Percentiles rank a stretch among this genome's conserved stretches.
These are phyloP conservation scores for Stenolophus ochropezus DNA, from an alignment of 2,888 invertebrate species.

Conservation along the genomic window DNA sequence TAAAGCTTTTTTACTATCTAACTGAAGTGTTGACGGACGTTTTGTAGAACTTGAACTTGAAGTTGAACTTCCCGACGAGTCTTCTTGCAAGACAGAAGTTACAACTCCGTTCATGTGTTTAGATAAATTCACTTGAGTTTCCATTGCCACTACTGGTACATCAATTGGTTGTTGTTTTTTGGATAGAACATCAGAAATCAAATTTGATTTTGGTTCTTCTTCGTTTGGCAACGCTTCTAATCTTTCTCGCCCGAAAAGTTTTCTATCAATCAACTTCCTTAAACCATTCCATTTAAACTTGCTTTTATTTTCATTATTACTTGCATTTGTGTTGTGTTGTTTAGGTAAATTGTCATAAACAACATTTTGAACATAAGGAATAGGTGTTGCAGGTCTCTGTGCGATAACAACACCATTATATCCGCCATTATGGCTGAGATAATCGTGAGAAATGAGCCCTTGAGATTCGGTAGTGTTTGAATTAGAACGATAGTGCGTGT, in stretches of 20 bases:
- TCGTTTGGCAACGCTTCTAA: constrained; percentile 56
- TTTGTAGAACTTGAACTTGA: constrained; percentile 66
- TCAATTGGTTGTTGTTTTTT: constrained; percentile 66
- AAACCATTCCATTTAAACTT: constrained; percentile 75
- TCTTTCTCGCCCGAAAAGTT: constrained; percentile 64
- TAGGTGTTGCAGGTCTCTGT: constrained; percentile 76
- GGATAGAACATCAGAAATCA: constrained; percentile 68
- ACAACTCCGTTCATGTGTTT: constrained; percentile 75
- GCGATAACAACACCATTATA: constrained; percentile 66
- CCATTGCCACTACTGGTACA: constrained; percentile 67
- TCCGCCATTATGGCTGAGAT: constrained; percentile 70
- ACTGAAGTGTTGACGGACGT: constrained; percentile 73
- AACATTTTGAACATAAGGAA: constrained; percentile 85
- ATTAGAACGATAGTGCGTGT: constrained; percentile 68
- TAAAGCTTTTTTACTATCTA: constrained; percentile 63
- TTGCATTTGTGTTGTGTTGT: constrained; percentile 69
- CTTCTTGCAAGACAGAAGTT: constrained; percentile 71
- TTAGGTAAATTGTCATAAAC: constrained; percentile 75
- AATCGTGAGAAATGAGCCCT: constrained; percentile 74
- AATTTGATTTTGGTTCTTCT: constrained; percentile 61
- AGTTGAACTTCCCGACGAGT: constrained; percentile 62
- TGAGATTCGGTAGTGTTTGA: constrained; percentile 72
- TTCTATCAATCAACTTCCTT: constrained; percentile 72
- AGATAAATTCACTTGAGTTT: constrained; percentile 77
- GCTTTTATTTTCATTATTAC: constrained; percentile 69